A percentile compares a stretch with the other conserved stretches of the same genome.
Evolutionary conservation across 30 jellyfish, hydroid and myxozoan genomes (phyloP).

Genomic region (Pelagia noctiluca): DNA sequence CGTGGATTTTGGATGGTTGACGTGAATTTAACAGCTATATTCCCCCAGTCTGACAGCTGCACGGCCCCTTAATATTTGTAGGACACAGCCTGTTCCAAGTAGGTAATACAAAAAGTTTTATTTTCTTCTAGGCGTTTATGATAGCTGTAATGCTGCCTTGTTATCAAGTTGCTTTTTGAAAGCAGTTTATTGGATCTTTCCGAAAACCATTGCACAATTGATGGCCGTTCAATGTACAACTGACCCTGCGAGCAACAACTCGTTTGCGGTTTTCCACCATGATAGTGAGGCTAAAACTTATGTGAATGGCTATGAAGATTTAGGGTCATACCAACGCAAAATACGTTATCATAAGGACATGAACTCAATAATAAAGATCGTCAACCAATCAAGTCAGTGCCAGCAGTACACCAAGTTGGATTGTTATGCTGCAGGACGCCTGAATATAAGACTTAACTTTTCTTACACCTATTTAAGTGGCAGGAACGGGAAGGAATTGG

Average conservation of each 20-base stretch:
- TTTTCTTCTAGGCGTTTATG: too few species aligned
- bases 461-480: slow-evolving; percentile 10
- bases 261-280: background rate
- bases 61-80: too few species aligned
- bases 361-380: slow-evolving; percentile 4
- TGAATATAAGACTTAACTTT: too few species aligned
- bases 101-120: too few species aligned
- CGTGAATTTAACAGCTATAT: too few species aligned
- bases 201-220: background rate
- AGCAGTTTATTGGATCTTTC: background rate
- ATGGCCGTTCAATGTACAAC: background rate
- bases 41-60: too few species aligned
- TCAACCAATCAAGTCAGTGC: slow-evolving; percentile 33
- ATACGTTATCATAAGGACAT: slow-evolving; percentile 3
- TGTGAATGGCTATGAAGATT: slow-evolving; percentile 30
- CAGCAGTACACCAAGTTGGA: slow-evolving; percentile 26
- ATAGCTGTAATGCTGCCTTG: background rate
- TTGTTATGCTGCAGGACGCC: slow-evolving; percentile 10
- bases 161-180: background rate
- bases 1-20: too few species aligned
- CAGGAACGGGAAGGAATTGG: slow-evolving; percentile 16
- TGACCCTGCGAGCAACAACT: background rate
- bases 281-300: slow-evolving; percentile 13
- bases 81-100: too few species aligned
- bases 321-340: slow-evolving; percentile 6